These are phyloP conservation scores for Falcaria lacertinaria DNA, from an alignment of 2,888 invertebrate genomes.

Conservation along the genomic window DNA sequence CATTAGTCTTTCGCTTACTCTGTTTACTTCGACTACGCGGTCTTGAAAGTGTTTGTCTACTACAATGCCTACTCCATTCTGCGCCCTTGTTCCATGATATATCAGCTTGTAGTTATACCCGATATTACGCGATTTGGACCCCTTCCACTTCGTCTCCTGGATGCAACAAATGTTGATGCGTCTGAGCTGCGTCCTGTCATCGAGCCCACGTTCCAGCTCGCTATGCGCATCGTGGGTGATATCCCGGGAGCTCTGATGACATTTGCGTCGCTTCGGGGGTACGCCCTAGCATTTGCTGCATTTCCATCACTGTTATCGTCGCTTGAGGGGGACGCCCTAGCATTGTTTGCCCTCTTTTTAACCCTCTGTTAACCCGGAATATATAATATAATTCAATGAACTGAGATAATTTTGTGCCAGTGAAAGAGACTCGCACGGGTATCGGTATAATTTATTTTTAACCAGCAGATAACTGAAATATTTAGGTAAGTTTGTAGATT, in stretches of 20 bases:
- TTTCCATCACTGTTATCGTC: too few species aligned
- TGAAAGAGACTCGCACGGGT: background rate
- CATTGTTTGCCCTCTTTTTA: too few species aligned
- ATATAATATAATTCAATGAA: too few species aligned
- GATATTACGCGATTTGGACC: slow-evolving; percentile 11
- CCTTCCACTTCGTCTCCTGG: slow-evolving; percentile 18
- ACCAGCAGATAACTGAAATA: slow-evolving; percentile 8
- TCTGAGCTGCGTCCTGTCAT: slow-evolving; percentile 12
- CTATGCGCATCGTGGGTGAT: background rate
- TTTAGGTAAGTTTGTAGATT: slow-evolving; percentile 13
- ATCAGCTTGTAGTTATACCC: slow-evolving; percentile 7
- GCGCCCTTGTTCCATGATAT: slow-evolving; percentile 5
- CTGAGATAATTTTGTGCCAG: background rate
- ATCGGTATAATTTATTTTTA: slow-evolving; percentile 1
- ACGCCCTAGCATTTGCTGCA: background rate
- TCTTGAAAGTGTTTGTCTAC: slow-evolving; percentile 6
- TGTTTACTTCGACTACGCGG: slow-evolving; percentile 7
- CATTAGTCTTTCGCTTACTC: slow-evolving; percentile 11
- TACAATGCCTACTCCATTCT: slow-evolving; percentile 10
- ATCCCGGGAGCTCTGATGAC: too few species aligned
- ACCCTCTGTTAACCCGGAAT: too few species aligned
- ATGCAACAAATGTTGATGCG: slow-evolving; percentile 13
- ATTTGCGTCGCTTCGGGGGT: background rate
- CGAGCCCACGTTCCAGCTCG: slow-evolving; percentile 15
- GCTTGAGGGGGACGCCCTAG: too few species aligned